These are phyloP conservation scores for Alcedo quadribrachys DNA, from an alignment of 2,797 vertebrate species.

Conservation along the genomic window DNA sequence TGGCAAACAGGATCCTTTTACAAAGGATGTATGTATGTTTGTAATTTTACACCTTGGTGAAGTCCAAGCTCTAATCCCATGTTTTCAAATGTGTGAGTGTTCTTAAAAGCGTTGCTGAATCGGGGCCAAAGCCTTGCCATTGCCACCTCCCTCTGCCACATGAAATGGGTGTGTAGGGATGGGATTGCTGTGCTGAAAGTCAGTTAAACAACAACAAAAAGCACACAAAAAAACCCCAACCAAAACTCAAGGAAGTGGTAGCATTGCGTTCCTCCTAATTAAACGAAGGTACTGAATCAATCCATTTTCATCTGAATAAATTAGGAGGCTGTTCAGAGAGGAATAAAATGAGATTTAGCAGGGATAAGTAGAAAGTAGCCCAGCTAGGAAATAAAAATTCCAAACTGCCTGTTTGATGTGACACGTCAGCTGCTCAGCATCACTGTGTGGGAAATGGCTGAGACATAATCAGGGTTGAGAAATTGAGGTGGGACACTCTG, in stretches of 20 bases:
- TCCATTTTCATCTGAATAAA: constrained; percentile 78
- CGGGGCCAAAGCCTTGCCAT: neutral
- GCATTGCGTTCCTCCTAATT: constrained; percentile 40
- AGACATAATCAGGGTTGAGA: constrained; percentile 44
- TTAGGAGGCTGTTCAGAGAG: constrained; percentile 66
- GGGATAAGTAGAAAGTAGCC: constrained; percentile 67
- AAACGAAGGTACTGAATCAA: constrained; percentile 72
- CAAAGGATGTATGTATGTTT: neutral
- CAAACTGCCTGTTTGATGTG: constrained; percentile 46
- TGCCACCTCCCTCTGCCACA: constrained; percentile 19
- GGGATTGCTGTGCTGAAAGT: constrained; percentile 67
- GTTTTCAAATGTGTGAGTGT: constrained; percentile 30
- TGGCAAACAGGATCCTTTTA: constrained; percentile 47
- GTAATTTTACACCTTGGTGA: constrained; percentile 17
- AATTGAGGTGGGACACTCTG: constrained; percentile 54
- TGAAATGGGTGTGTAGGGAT: constrained; percentile 55
- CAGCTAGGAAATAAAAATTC: constrained; percentile 70
- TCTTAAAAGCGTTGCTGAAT: constrained; percentile 65
- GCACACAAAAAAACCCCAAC: neutral
- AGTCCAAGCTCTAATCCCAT: constrained; percentile 46
- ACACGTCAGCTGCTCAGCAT: constrained; percentile 60
- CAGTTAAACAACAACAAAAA: constrained; percentile 36
- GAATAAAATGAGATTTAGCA: constrained; percentile 74
- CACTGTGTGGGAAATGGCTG: constrained; percentile 49
- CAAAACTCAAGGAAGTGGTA: neutral